Percentiles rank a stretch among this genome's conserved stretches.
These are phyloP conservation scores for Laterallus jamaicensis DNA, from an alignment of 2,113 vertebrate species.

Conservation along the genomic window DNA sequence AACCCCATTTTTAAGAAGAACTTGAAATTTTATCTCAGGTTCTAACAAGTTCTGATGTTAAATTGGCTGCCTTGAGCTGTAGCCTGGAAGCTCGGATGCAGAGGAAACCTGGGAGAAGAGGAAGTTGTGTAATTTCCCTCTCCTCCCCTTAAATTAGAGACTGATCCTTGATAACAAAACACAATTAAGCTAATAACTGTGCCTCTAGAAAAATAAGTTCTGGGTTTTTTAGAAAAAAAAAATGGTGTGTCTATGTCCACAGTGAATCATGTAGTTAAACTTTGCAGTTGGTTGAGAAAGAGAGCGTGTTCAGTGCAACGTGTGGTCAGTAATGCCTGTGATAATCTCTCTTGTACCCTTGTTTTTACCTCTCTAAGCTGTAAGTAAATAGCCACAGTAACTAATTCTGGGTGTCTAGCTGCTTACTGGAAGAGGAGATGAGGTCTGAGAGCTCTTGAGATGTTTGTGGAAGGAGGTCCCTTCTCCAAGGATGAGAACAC, in stretches of 20 bases:
- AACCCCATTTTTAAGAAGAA: neutral
- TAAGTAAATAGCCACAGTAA: neutral
- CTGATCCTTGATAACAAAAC: neutral
- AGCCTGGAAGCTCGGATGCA: neutral
- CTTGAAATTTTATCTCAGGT: neutral
- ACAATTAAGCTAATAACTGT: neutral
- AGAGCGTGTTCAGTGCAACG: neutral
- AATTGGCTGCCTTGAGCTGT: neutral
- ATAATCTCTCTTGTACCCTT: neutral
- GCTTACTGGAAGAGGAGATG: neutral
- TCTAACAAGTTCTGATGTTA: neutral
- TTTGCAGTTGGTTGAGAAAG: neutral
- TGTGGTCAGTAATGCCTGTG: neutral
- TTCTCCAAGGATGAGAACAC: neutral
- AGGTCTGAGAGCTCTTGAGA: neutral
- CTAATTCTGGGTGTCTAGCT: neutral
- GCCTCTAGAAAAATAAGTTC: neutral
- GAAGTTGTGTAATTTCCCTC: neutral
- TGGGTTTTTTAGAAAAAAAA: neutral
- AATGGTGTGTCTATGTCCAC: neutral
- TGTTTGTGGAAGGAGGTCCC: neutral
- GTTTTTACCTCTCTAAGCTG: neutral
- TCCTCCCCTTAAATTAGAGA: neutral
- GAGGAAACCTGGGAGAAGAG: neutral
- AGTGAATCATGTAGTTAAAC: neutral